Base-by-base conservation (phyloP, 2,113 vertebrate species). In the Talpa occidentalis region DNA sequence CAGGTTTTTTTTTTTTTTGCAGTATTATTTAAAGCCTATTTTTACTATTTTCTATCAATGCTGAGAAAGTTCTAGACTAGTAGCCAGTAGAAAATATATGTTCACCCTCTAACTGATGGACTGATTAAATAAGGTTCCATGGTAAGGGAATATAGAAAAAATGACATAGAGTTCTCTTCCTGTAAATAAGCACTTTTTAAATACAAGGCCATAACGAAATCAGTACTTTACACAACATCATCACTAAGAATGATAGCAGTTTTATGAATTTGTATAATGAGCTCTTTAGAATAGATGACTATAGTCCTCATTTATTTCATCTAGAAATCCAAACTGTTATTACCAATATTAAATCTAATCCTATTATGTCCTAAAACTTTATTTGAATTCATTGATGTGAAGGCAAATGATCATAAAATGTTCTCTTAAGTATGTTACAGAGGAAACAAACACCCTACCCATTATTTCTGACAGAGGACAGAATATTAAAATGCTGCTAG, bases 401-500 rank as follows among this genome's bases (percentile, higher is more conserved):
- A 97, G 88, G 94, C 79, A 96, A 97, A 73, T 89, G 70, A 94
- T 97, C 96, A 76, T 90, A 92, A 94, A 97, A 94, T 15, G 6
- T n/a, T 37, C 89, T 96, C 79, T 96, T 94, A 95, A 97, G 77
- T 42, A 66, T 4, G 59, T 76, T 88, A 91, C 80, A 97, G 94
- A 97, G 84, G 96, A 98, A 97, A 93, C 89, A 97, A 97, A 95
- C 93, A 95, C 85, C 85, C 81, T 90, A 40, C 26, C 92, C 95
- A 94, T 97, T 96, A 93, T 96, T 98, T 98, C 95, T 98, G 96
- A 93, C 96, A 94, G 84, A 98, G 96, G 94, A 92, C 15, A 47
- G 93, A 95, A 74, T 96, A 97, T 98, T 98, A 98, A 98, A 98
- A 98, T 97, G 97, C 94, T 96, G 47, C 95, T 96, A 92, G 93